Base-by-base conservation (phyloP, 2,113 vertebrate genomes). In the Rostratula benghalensis region DNA sequence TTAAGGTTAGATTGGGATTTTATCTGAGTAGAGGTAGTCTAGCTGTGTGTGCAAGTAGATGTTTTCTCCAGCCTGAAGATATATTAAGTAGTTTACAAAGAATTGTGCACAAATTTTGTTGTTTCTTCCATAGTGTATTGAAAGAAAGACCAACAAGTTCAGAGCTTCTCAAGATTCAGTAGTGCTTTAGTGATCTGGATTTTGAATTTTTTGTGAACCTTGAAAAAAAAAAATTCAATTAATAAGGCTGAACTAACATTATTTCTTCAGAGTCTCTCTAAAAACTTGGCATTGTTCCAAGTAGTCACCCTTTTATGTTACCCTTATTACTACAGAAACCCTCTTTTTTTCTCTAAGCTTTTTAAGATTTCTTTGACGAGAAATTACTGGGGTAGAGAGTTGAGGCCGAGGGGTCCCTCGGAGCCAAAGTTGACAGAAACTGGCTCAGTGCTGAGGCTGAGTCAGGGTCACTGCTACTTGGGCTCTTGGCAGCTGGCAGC, bases 311-410 rank as follows among this genome's bases (percentile, higher is more conserved):
- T 19, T 70, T 78, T 50, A 56, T 7, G 9, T 79, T 46, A 45
- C 21, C 21, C 39, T 41, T 53, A 20, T 25, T 50, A 13, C 35
- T 77, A 7, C 9, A 45, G 51, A 61, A 87, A 13, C 18, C 1
- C 6, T 41, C 7, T 10, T 61, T 30, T 73, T 91, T 31, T 33
- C 23, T 69, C 10, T 56, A 33, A 39, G 35, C 7, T 39, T 37
- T 54, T 43, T 22, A 8, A 57, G 54, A 16, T 48, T n/a, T 37
- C 7, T 1, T 2, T 48, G 25, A 37, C 0, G 10, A 18, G 60
- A 45, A 35, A 23, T 67, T 43, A 51, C 18, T 3, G 4, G 5
- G 19, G 18, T 30, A n/a, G 39, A 13, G 35, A 70, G 43, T 7
- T 10, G 53, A 63, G 53, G 15, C 61, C 39, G 33, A 11, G 56